Evolutionary conservation across 2,113 vertebrate genomes (phyloP).

Genomic region (Cryptotis parvus): DNA sequence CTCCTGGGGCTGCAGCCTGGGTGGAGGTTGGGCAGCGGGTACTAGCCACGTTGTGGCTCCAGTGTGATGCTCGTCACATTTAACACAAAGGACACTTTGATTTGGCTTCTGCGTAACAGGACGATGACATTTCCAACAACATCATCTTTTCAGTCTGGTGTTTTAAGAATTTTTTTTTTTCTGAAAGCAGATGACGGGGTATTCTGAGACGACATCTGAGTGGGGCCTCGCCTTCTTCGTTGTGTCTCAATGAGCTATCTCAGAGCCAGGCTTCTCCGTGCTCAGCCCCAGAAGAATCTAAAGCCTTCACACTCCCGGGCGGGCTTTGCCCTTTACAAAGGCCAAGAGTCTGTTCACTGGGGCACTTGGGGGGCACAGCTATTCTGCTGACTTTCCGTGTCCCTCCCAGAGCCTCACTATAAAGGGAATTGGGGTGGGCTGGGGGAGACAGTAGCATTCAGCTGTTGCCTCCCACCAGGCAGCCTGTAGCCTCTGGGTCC

Average conservation of each 20-base stretch:
- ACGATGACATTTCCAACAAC: conserved; percentile 60
- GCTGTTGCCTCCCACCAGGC: background rate
- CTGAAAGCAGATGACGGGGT: conserved; percentile 61
- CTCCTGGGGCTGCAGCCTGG: no score
- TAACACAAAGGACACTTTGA: conserved; percentile 58
- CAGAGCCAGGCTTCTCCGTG: conserved; percentile 20
- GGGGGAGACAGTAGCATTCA: background rate
- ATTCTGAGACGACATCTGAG: conserved; percentile 58
- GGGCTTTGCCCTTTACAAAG: conserved; percentile 41
- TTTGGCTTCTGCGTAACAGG: conserved; percentile 7
- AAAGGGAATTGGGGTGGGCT: background rate
- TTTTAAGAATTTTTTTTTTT: background rate
- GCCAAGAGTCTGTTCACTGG: background rate
- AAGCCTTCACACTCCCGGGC: background rate
- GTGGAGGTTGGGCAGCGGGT: background rate
- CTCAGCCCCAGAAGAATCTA: background rate
- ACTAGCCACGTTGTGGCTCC: background rate
- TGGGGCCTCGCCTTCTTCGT: conserved; percentile 55
- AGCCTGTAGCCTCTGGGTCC: background rate
- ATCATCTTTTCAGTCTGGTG: conserved; percentile 16
- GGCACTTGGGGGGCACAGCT: background rate
- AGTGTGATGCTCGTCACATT: background rate
- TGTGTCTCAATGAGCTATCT: conserved; percentile 39
- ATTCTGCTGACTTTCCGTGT: background rate
- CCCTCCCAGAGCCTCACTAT: background rate